A percentile compares a stretch with the other conserved stretches of the same genome.
Evolutionary conservation across 2,888 invertebrate species (phyloP).

Genomic region (Pomacea canaliculata): DNA sequence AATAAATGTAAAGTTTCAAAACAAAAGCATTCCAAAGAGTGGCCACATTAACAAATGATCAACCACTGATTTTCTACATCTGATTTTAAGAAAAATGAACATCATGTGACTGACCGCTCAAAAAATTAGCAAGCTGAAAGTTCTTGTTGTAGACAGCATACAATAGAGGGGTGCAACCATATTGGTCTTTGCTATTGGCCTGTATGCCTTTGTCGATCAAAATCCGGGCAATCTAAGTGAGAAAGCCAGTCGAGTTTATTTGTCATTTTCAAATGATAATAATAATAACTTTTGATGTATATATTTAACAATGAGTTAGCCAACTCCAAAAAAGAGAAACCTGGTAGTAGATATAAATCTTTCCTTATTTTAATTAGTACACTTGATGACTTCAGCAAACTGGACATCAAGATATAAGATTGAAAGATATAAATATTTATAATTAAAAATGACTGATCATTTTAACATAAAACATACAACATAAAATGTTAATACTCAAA

Average conservation of each 20-base stretch:
- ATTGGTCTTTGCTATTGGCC: constrained; percentile 51
- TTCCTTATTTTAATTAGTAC: too few relatives aligned
- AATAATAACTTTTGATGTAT: too few relatives aligned
- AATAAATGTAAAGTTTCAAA: background rate
- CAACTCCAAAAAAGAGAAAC: too few relatives aligned
- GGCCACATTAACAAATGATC: background rate
- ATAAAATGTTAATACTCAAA: too few relatives aligned
- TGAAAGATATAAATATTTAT: too few relatives aligned
- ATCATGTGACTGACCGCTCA: constrained; percentile 25
- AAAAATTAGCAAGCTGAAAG: constrained; percentile 28
- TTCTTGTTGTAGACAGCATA: constrained; percentile 65
- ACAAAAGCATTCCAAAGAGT: background rate
- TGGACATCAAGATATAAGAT: too few relatives aligned
- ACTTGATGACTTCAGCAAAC: too few relatives aligned
- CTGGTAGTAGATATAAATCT: too few relatives aligned
- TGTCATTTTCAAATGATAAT: too few relatives aligned
- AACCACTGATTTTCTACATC: background rate
- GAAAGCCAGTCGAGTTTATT: background rate
- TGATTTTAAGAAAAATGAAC: background rate
- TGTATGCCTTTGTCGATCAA: constrained; percentile 61
- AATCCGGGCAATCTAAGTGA: constrained; percentile 50
- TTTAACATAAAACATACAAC: too few relatives aligned
- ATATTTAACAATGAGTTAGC: too few relatives aligned
- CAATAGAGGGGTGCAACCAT: constrained; percentile 63
- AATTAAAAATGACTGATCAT: too few relatives aligned